phyloP scores from a whole-genome alignment of 2,113 vertebrate species.

The Xenopus borealis region DNA sequence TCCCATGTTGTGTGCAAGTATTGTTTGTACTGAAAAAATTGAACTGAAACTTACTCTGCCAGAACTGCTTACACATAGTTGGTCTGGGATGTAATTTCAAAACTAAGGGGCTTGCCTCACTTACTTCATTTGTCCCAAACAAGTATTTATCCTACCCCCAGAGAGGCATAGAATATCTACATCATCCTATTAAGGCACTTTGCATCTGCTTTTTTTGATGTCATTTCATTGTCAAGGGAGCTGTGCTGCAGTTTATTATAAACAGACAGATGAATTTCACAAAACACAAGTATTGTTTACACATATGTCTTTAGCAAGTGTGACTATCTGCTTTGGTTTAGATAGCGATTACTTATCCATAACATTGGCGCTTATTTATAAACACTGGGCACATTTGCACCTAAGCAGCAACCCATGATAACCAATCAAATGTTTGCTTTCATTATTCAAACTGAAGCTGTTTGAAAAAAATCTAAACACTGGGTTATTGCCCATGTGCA shows the following conservation, averaged over 20 bases:
- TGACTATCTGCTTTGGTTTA: too few relatives aligned
- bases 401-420: too few relatives aligned
- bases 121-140: conserved; percentile 40
- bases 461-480: too few relatives aligned
- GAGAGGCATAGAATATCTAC: background rate
- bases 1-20: background rate
- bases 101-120: conserved; percentile 1
- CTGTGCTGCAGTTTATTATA: conserved; percentile 8
- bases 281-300: too few relatives aligned
- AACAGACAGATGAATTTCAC: too few relatives aligned
- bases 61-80: background rate
- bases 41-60: background rate
- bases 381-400: too few relatives aligned
- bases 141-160: background rate
- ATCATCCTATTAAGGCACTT: conserved; percentile 16
- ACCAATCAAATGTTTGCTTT: too few relatives aligned
- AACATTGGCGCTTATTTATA: too few relatives aligned
- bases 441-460: too few relatives aligned
- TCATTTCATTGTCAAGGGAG: conserved; percentile 5
- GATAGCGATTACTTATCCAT: too few relatives aligned
- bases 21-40: conserved; percentile 11
- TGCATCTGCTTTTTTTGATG: conserved; percentile 15
- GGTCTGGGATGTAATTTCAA: conserved; percentile 3
- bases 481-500: too few relatives aligned
- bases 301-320: too few relatives aligned